Conservation (phyloP, 1,140 invertebrate genomes). For the Rhopalosiphum maidis region DNA sequence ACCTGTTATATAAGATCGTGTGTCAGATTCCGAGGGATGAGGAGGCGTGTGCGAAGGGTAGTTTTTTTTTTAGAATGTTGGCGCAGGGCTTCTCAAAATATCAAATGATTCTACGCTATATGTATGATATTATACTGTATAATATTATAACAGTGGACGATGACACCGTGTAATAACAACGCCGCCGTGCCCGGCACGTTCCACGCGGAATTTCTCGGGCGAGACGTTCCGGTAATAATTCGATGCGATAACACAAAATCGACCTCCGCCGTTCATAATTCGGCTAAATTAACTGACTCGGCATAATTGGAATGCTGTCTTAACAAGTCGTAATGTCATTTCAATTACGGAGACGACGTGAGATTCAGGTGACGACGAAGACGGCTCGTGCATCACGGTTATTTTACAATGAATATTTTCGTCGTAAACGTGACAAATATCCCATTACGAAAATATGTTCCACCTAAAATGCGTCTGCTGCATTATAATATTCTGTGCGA, state of each 20-base stretch:
- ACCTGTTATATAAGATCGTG: not conserved
- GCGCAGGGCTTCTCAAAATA: not conserved
- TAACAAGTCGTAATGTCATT: not conserved
- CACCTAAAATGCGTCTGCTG: not conserved
- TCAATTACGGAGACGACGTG: conserved; percentile 30
- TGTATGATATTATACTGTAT: not conserved
- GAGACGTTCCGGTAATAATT: conserved; percentile 7
- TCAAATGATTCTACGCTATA: not conserved
- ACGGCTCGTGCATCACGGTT: not conserved
- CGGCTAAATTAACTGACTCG: not conserved
- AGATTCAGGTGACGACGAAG: not conserved
- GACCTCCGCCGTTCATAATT: not conserved
- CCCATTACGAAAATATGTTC: not conserved
- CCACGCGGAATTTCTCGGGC: not conserved
- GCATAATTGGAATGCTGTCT: not conserved
- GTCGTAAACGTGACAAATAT: conserved; percentile 24
- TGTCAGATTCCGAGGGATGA: not conserved
- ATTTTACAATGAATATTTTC: not conserved
- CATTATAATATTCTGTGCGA: not conserved
- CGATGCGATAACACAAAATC: not conserved
- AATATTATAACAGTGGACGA: not conserved
- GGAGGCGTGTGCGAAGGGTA: not conserved
- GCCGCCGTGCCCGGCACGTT: not conserved
- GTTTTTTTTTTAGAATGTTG: not conserved
- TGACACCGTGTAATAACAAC: not conserved